Evolutionary conservation across 1,140 invertebrate species (phyloP), one percentile per base, ranked within the genome.

Genomic region (Drosophila equinoxialis): DNA sequence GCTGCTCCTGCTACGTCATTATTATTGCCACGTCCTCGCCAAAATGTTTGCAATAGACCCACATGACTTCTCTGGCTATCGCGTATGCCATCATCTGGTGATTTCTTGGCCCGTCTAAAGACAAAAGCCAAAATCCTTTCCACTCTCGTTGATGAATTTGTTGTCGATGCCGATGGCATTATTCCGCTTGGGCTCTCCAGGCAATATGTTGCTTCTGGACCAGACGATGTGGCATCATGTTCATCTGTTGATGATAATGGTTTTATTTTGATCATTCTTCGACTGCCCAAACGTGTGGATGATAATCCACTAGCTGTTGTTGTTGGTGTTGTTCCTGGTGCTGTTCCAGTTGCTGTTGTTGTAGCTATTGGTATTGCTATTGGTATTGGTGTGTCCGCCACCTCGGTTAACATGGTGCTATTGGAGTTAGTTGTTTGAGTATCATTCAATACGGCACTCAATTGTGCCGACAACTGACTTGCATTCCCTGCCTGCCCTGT

Each of bases 51-150:
- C 68, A 91, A 71, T 2, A 91, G 63, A 14, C 90, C 84, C 17
- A 91, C 79, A 78, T 91, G 81, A 39, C 90, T 91, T 35, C 90
- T 70, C 58, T 91, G 90, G 66, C 90, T 91, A 39, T 91, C 87
- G 10, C 84, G 71, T 17, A 79, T 81, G 17, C 55, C 74, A 60
- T 80, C 76, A 1, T 67, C 57, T 39, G 68, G 14, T 14, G 20
- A 4, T 5, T 63, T 73, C 41, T 78, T 75, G 0, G 67, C 55
- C 3, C 89, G 74, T 7, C 79, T 71, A 58, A 90, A 91, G 6
- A 91, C 62, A 65, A 71, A 71, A 26, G 70, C 41, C 13, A 79
- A 72, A 39, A 91, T 74, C 14, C 74, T 68, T 58, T 81, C 69
- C 35, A 85, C 58, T 54, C 61, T 79, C n/a, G 48, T 66, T 20